Evolutionary conservation across 1,140 invertebrate genomes (phyloP).

Genomic region (Drosophila tsacasi): DNA sequence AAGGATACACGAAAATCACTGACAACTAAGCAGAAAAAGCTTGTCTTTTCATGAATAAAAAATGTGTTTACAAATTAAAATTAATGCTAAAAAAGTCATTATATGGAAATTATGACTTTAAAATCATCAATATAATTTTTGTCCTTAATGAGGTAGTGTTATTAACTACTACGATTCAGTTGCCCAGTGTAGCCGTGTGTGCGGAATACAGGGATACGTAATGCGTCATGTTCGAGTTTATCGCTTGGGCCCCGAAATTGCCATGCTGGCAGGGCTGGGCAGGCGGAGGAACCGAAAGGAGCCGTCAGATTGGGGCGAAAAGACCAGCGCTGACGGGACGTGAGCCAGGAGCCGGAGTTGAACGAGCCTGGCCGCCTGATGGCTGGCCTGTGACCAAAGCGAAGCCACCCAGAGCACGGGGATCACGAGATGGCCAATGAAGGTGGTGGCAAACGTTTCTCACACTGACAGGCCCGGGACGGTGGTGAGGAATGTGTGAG

Average conservation of each 20-base stretch:
- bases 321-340: constrained; percentile 35
- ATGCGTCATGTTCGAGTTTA: constrained; percentile 71
- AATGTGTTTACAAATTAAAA: background rate
- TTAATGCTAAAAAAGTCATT: background rate
- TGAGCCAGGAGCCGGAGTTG: constrained; percentile 7
- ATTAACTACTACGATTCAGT: background rate
- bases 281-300: constrained; percentile 4
- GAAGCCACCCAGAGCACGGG: constrained; percentile 13
- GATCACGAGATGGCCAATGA: constrained; percentile 43
- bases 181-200: constrained; percentile 21
- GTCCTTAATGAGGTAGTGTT: no score
- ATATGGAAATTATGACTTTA: background rate
- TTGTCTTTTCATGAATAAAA: background rate
- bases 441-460: constrained; percentile 21
- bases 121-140: no score
- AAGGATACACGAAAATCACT: background rate
- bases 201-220: constrained; percentile 28
- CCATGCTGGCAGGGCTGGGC: constrained; percentile 29
- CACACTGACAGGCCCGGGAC: constrained; percentile 35
- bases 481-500: background rate
- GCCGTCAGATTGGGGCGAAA: constrained; percentile 21
- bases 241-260: constrained; percentile 55
- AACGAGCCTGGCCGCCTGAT: constrained; percentile 50
- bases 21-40: background rate
- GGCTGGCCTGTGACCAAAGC: constrained; percentile 33